These are phyloP conservation scores for Cyrtonyx montezumae DNA, from an alignment of 2,113 vertebrate genomes.

Conservation along the genomic window DNA sequence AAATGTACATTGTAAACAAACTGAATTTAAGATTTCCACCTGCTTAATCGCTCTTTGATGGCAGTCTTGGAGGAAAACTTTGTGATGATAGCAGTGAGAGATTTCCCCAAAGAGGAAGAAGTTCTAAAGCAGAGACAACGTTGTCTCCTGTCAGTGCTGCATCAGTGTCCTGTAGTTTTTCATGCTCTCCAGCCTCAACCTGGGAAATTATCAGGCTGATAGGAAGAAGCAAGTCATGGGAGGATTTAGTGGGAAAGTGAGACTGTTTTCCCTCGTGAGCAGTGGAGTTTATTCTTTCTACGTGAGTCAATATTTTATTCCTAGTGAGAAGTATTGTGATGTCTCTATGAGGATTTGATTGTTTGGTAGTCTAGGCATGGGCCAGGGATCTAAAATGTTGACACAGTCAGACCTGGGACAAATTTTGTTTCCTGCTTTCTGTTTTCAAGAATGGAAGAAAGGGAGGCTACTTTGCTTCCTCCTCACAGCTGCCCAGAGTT, in stretches of 20 bases:
- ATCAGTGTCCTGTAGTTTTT: neutral
- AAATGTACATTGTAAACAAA: conserved; percentile 1
- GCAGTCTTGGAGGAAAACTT: neutral
- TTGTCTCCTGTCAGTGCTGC: neutral
- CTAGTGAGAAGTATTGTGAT: rapidly evolving
- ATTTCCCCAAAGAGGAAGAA: neutral
- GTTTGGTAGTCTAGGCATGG: neutral
- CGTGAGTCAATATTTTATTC: neutral
- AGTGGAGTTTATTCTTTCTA: neutral
- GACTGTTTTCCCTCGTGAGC: neutral
- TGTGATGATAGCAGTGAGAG: neutral
- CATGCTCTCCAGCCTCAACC: neutral
- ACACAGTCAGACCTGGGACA: neutral
- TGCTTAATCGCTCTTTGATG: neutral
- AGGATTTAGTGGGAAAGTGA: neutral
- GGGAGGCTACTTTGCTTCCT: neutral
- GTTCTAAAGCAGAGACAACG: neutral
- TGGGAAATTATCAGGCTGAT: neutral
- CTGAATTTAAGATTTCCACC: neutral
- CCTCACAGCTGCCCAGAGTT: neutral
- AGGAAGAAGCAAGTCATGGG: neutral
- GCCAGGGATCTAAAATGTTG: neutral
- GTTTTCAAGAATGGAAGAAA: neutral
- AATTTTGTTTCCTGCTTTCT: neutral
- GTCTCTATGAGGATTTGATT: neutral